Evolutionary conservation across 2,888 invertebrate species (phyloP), one percentile per base, ranked within the genome.

Genomic region (Caenorhabditis imperialis): DNA sequence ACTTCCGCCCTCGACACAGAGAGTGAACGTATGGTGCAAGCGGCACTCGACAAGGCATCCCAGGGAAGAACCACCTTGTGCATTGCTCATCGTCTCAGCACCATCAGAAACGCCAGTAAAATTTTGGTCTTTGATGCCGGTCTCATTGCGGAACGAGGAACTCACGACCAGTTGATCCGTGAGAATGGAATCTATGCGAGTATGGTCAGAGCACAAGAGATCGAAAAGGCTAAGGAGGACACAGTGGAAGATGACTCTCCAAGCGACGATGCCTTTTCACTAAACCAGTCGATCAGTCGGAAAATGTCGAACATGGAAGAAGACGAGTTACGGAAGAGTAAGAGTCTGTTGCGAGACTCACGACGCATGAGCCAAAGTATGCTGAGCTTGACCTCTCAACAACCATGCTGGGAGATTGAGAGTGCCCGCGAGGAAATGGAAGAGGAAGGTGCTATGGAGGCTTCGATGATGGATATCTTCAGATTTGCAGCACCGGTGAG

Each of bases 21-120:
- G 42, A 93, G 93, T 79, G 94, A 94, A 86, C 91, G 92, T 2
- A 92, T 93, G 88, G 95, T 95, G 0, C 94, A 95, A 89, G 92
- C 91, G n/a, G 94, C 90, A 12, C 82, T 91, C 10, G 90, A 91
- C 61, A 92, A 89, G 84, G 72, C 75, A 7, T 33, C 54, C 1
- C 42, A 76, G 50, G 79, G 89, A 18, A 80, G 89, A 62, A 89
- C 89, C 1, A 89, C 89, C 0, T 83, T 89, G 42, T 87, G 89
- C 2, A 87, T 89, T 30, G 89, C 89, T 20, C 89, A 89, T 76
- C 87, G 90, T 30, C 81, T 90, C 69, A 89, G 90, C 14, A 90
- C 90, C 4, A 88, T 90, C 42, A 85, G 88, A 79, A 89, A 88
- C n/a, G 90, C 70, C n/a, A 89, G 89, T 77, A 81, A 87, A 38